Evolutionary conservation across 2,797 vertebrate species (phyloP).

Genomic region (Pipistrellus pipistrellus): DNA sequence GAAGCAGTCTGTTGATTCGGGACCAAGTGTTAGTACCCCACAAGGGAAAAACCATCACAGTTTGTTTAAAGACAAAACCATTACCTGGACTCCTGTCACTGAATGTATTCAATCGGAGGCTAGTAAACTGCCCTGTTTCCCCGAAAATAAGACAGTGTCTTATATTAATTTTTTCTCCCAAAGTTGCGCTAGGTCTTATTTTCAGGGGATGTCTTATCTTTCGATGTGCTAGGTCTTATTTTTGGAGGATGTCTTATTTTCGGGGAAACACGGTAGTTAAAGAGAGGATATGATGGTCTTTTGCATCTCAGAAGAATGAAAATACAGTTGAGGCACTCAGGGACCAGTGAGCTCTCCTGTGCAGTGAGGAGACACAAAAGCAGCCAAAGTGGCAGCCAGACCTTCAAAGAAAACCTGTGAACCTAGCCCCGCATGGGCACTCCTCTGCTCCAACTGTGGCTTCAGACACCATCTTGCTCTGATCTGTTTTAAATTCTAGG

Average conservation of each 20-base stretch:
- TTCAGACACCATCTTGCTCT: background rate
- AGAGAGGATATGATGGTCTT: background rate
- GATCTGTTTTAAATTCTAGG: constrained; percentile 51
- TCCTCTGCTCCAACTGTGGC: background rate
- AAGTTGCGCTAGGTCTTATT: too few species aligned
- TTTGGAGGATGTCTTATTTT: too few species aligned
- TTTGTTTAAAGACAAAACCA: background rate
- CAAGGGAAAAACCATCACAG: background rate
- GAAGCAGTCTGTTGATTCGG: background rate
- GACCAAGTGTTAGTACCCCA: background rate
- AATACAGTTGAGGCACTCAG: background rate
- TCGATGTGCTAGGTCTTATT: too few species aligned
- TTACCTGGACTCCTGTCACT: background rate
- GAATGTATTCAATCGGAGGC: background rate
- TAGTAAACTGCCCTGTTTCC: background rate
- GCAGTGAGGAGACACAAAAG: background rate
- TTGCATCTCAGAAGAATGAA: background rate
- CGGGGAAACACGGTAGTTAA: background rate
- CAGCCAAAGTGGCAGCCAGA: background rate
- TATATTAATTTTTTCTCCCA: too few species aligned
- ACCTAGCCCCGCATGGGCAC: accelerated
- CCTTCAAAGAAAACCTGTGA: background rate
- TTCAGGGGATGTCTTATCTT: too few species aligned
- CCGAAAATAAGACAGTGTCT: too few species aligned
- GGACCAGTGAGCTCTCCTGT: background rate